These are phyloP conservation scores for Paralvinella palmiformis DNA, from an alignment of 1,140 invertebrate genomes.

Conservation along the genomic window DNA sequence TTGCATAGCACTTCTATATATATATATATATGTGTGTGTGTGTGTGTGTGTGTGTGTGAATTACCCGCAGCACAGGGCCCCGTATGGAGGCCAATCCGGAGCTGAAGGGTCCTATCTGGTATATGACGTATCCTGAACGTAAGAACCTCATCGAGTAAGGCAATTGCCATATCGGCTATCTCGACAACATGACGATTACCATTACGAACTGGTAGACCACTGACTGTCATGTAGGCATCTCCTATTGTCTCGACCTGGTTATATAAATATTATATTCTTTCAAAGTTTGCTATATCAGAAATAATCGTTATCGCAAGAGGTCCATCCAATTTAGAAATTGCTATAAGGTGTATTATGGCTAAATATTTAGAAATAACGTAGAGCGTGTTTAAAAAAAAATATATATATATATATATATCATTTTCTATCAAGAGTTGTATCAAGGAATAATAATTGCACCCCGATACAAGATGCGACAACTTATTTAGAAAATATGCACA, in stretches of 20 bases:
- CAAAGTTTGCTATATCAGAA: too few species aligned
- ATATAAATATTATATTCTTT: too few species aligned
- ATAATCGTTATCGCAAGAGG: too few species aligned
- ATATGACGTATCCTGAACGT: slow-evolving; percentile 77
- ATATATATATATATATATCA: too few species aligned
- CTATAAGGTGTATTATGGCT: too few species aligned
- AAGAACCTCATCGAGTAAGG: slow-evolving; percentile 76
- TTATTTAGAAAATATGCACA: too few species aligned
- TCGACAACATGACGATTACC: slow-evolving; percentile 70
- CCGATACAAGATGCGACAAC: too few species aligned
- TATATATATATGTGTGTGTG: neutral
- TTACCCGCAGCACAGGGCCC: neutral
- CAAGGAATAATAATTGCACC: too few species aligned
- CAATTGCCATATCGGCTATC: slow-evolving; percentile 83
- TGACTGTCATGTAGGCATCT: slow-evolving; percentile 92
- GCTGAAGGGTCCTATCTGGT: slow-evolving; percentile 71
- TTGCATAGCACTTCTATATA: neutral
- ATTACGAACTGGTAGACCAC: slow-evolving; percentile 73
- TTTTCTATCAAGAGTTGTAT: too few species aligned
- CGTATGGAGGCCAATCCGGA: neutral
- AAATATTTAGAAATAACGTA: too few species aligned
- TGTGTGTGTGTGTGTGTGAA: neutral
- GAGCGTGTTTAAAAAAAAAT: too few species aligned
- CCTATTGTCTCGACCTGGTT: slow-evolving; percentile 90
- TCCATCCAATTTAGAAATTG: too few species aligned